Evolutionary conservation across 2,797 vertebrate species (phyloP).

Genomic region (Coccyzus lansbergi): DNA sequence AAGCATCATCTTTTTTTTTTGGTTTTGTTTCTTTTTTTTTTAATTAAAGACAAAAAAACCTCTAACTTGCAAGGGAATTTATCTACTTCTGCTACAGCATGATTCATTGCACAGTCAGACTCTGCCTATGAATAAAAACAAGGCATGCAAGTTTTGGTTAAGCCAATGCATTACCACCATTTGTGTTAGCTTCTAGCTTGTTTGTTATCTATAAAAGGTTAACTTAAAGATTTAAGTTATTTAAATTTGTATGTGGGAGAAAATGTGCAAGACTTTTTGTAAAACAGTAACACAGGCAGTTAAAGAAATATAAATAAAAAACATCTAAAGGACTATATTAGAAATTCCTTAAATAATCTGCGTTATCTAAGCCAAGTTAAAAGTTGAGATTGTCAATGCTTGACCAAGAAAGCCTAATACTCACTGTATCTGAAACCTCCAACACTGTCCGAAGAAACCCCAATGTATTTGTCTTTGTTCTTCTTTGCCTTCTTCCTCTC

Average conservation of each 20-base stretch:
- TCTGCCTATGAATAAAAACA: background rate
- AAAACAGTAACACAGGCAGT: background rate
- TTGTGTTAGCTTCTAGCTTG: background rate
- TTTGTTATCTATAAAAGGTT: background rate
- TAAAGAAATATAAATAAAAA: background rate
- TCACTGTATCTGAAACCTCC: constrained; percentile 92
- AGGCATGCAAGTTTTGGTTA: background rate
- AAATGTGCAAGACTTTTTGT: background rate
- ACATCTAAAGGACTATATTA: background rate
- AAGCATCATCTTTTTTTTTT: background rate
- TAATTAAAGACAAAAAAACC: background rate
- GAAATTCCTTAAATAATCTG: background rate
- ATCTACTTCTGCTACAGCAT: background rate
- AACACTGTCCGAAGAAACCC: constrained; percentile 92
- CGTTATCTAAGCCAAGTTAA: background rate
- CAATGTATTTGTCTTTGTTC: constrained; percentile 97
- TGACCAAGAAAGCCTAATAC: constrained; percentile 67
- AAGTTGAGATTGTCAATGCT: background rate
- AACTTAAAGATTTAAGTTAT: background rate
- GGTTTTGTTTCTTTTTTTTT: too few species aligned
- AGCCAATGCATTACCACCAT: background rate
- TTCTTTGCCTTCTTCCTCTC: constrained; percentile 99
- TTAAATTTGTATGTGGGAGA: background rate
- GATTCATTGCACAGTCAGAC: background rate
- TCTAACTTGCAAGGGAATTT: background rate